These are phyloP conservation scores for Morus bassanus DNA, from an alignment of 2,797 vertebrate genomes.

Conservation along the genomic window DNA sequence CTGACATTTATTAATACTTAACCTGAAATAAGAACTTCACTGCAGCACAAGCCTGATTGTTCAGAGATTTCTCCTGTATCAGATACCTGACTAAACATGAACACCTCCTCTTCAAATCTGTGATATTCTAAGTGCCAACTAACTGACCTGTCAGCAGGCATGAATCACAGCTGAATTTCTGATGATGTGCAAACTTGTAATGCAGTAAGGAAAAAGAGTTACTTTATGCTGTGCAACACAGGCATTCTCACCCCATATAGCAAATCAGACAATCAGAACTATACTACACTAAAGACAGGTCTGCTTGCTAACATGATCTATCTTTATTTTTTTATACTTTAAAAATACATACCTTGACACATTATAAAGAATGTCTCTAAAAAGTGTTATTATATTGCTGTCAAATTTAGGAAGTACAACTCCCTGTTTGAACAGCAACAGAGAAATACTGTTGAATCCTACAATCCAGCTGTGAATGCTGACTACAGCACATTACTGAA, in stretches of 20 bases:
- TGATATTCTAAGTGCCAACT: background rate
- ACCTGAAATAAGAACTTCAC: background rate
- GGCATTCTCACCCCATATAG: background rate
- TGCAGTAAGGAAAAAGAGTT: background rate
- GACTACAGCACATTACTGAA: background rate
- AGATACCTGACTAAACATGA: background rate
- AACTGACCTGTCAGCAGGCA: background rate
- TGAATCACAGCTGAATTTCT: background rate
- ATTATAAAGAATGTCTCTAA: background rate
- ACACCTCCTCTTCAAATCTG: background rate
- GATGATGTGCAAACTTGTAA: background rate
- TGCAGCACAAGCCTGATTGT: background rate
- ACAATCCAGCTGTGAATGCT: background rate
- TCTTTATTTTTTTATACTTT: background rate
- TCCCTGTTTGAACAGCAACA: slow-evolving; percentile 10
- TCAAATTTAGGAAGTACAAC: slow-evolving; percentile 22
- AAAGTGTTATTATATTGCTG: background rate
- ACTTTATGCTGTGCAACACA: background rate
- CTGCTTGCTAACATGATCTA: background rate
- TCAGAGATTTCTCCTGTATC: background rate
- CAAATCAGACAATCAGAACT: background rate
- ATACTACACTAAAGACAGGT: background rate
- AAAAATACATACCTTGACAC: background rate
- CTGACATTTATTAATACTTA: background rate
- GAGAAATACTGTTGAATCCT: slow-evolving; percentile 30